These are phyloP conservation scores for Cirrhinus molitorella DNA, from an alignment of 2,797 vertebrate species.

Conservation along the genomic window DNA sequence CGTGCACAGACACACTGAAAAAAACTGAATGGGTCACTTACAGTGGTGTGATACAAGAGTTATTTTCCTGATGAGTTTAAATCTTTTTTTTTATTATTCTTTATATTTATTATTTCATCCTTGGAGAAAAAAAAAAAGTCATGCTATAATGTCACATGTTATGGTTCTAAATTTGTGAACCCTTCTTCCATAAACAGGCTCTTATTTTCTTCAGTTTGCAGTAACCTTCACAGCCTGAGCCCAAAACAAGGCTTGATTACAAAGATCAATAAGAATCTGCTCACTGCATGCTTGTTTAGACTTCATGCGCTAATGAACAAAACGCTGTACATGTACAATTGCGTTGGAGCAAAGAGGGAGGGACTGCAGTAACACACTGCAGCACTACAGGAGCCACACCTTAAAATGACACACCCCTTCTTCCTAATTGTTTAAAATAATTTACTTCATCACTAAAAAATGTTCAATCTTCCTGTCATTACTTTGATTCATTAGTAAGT, in stretches of 20 bases:
- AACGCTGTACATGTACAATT: constrained; percentile 41
- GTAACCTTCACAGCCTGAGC: constrained; percentile 44
- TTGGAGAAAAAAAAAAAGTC: background rate
- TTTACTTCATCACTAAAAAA: constrained; percentile 5
- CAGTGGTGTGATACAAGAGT: background rate
- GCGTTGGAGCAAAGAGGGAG: constrained; percentile 30
- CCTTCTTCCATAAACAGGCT: background rate
- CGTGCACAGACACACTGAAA: background rate
- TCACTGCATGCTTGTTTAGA: constrained; percentile 65
- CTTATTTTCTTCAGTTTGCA: constrained; percentile 14
- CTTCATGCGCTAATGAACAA: constrained; percentile 70
- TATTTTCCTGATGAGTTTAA: background rate
- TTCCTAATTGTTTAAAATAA: background rate
- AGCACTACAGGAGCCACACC: constrained; percentile 69
- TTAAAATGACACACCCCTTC: constrained; percentile 52
- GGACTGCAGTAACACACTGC: constrained; percentile 71
- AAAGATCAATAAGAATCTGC: constrained; percentile 66
- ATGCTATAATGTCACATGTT: background rate
- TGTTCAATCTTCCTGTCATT: background rate
- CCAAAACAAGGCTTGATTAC: constrained; percentile 67
- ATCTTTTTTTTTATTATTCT: background rate
- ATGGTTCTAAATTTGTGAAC: background rate
- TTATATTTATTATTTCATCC: background rate
- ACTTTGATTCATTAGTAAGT: background rate
- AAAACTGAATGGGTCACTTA: background rate